These are phyloP conservation scores for Gouania willdenowi DNA, from an alignment of 2,797 vertebrate species.

Conservation along the genomic window DNA sequence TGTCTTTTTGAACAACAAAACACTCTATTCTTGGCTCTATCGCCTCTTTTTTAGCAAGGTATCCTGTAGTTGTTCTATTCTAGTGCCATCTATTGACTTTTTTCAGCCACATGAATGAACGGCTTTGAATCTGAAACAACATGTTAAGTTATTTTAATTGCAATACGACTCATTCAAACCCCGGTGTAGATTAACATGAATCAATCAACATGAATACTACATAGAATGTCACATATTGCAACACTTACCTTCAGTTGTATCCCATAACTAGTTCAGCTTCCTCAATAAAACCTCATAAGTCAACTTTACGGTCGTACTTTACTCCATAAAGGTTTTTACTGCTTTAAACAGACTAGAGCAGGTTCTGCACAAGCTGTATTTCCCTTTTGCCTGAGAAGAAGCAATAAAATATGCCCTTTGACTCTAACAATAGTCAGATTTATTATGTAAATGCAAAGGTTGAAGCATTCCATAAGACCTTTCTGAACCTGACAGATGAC, in stretches of 20 bases:
- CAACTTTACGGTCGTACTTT: constrained; percentile 1
- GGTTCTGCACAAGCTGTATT: neutral
- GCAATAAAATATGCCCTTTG: constrained; percentile 5
- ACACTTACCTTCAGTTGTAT: constrained; percentile 28
- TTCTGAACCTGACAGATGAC: constrained; percentile 16
- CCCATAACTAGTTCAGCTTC: constrained; percentile 9
- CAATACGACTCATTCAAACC: no score
- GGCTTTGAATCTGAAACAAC: no score
- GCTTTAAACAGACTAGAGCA: constrained; percentile 2
- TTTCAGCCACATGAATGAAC: no score
- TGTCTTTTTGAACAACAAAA: constrained; percentile 7
- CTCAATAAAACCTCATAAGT: constrained; percentile 8
- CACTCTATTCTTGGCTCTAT: neutral
- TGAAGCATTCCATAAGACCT: constrained; percentile 24
- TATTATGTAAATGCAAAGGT: constrained; percentile 24
- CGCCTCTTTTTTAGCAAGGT: constrained; percentile 1
- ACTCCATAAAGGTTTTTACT: constrained; percentile 9
- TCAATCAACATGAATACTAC: no score
- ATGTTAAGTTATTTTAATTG: no score
- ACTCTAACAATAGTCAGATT: constrained; percentile 8
- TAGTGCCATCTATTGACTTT: constrained; percentile 77
- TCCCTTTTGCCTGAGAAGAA: constrained; percentile 6
- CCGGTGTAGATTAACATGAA: neutral
- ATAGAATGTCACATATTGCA: constrained; percentile 28
- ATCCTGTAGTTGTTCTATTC: constrained; percentile 46